Evolutionary conservation across 2,888 invertebrate species (phyloP).

Genomic region (Amaurobius ferox): DNA sequence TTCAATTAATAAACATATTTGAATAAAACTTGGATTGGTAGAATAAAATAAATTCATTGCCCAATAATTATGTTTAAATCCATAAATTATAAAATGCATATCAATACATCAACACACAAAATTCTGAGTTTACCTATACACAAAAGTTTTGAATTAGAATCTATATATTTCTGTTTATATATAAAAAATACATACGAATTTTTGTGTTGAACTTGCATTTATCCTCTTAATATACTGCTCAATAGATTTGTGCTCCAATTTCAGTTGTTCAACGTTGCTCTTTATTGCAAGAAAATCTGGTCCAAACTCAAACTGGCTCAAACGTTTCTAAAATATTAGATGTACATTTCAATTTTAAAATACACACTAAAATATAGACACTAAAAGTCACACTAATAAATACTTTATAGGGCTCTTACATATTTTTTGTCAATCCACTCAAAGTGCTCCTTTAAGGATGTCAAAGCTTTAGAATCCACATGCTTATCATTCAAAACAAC

Average conservation of each 20-base stretch:
- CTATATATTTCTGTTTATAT: too few relatives aligned
- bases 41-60: too few relatives aligned
- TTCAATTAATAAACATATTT: too few relatives aligned
- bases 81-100: neutral
- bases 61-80: too few relatives aligned
- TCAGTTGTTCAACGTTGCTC: slow-evolving; percentile 91
- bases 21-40: too few relatives aligned
- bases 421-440: slow-evolving; percentile 94
- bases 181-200: slow-evolving; percentile 22
- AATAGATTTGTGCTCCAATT: slow-evolving; percentile 93
- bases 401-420: slow-evolving; percentile 5
- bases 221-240: slow-evolving; percentile 96
- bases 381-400: neutral
- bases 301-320: slow-evolving; percentile 88
- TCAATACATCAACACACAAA: too few relatives aligned
- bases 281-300: slow-evolving; percentile 96
- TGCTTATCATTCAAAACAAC: slow-evolving; percentile 84
- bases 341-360: neutral
- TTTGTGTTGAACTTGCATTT: slow-evolving; percentile 90
- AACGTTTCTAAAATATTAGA: slow-evolving; percentile 86
- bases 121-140: too few relatives aligned
- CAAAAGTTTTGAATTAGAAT: too few relatives aligned
- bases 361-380: neutral
- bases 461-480: slow-evolving; percentile 94
- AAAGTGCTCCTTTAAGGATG: slow-evolving; percentile 92